These are phyloP conservation scores for Julus scanicus DNA, from an alignment of 2,888 invertebrate genomes.

Conservation along the genomic window DNA sequence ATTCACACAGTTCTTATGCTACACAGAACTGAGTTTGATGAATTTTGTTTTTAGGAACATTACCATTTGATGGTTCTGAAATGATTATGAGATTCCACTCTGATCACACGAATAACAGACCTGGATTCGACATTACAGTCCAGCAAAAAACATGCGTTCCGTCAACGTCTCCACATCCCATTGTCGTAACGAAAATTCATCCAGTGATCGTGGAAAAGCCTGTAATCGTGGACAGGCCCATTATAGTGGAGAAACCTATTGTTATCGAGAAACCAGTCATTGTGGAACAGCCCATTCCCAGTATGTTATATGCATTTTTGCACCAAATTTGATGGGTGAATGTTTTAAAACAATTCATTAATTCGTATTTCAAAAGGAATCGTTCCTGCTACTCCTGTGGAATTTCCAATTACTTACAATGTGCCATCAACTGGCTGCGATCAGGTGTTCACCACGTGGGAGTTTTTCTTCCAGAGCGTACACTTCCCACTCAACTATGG, in stretches of 20 bases:
- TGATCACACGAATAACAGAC: conserved; percentile 59
- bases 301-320: neutral
- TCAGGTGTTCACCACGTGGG: conserved; percentile 60
- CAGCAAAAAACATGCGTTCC: conserved; percentile 58
- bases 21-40: neutral
- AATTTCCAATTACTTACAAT: conserved; percentile 44
- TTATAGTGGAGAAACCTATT: neutral
- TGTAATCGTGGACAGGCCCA: conserved; percentile 1
- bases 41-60: conserved; percentile 57
- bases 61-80: conserved; percentile 60
- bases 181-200: conserved; percentile 37
- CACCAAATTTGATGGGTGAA: neutral
- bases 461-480: conserved; percentile 60
- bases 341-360: neutral
- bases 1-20: neutral
- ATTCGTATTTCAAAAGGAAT: neutral
- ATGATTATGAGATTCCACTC: conserved; percentile 60
- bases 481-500: conserved; percentile 61
- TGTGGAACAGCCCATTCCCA: conserved; percentile 17
- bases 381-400: neutral
- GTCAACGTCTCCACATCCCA: conserved; percentile 18
- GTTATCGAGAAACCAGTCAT: neutral
- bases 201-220: neutral
- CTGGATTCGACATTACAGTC: conserved; percentile 61
- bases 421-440: conserved; percentile 59